Base-by-base conservation (phyloP, 2,113 vertebrate genomes). In the Neopipo cinnamomea region DNA sequence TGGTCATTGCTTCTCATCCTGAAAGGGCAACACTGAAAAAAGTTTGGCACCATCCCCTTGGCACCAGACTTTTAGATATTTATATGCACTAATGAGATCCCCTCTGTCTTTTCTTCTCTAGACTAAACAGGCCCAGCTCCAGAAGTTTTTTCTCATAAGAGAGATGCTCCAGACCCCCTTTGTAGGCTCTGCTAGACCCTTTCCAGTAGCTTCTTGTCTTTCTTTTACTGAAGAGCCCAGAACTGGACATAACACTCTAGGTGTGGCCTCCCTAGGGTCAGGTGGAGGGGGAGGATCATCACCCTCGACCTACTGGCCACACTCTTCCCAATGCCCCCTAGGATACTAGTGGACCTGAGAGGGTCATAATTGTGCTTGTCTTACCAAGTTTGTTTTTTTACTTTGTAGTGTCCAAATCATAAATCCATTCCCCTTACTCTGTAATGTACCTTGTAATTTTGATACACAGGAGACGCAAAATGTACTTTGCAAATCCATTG, bases 401-500 rank as follows among this genome's bases (percentile, higher is more conserved):
- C 5, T 77, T 81, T 52, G 24, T 44, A 24, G 12, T 4, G 1
- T 42, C 50, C 52, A 55, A 75, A 81, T 52, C 12, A 37, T 49
- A 49, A 68, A 79, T 50, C 23, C 3, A 7, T 73, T 86, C 37
- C 13, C 6, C 23, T 71, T 12, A 8, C 59, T 85, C 62, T 85
- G 39, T 85, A 85, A 27, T 17, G 28, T 59, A 50, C 30, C 76
- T 71, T 73, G 35, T 91, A 79, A 79, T 84, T 42, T 86, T 61
- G n/a, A n/a, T 87, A 79, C 1, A 2, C 39, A 46, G 46, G 28
- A 55, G 46, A 84, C 12, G 19, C 2, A 5, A 72, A 93, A 77
- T 8, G 9, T 55, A 47, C 53, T 47, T 95, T 91, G 61, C 75
- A 96, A 97, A 94, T 93, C 77, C 46, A 13, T 80, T 96, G 79